phyloP scores from a whole-genome alignment of 2,888 invertebrate genomes.

The Drosophila nigricruria region DNA sequence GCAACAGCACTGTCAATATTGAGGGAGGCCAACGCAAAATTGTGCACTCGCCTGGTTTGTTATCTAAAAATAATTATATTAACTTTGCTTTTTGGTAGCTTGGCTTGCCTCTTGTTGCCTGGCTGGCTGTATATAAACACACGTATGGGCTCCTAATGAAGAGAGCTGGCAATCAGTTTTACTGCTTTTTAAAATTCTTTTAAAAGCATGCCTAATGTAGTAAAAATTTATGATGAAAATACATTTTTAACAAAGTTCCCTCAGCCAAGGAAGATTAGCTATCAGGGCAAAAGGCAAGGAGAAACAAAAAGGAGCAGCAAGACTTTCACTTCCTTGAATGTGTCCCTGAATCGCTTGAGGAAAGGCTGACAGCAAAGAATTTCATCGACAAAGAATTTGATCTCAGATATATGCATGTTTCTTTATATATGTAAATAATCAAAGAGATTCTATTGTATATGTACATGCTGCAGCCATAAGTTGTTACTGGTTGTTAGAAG shows the following conservation, averaged over 20 bases:
- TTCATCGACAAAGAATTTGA: conserved; percentile 70
- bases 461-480: background rate
- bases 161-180: conserved; percentile 3
- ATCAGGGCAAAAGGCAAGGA: conserved; percentile 18
- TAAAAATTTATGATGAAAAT: background rate
- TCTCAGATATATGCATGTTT: conserved; percentile 21
- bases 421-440: background rate
- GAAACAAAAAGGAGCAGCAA: conserved; percentile 10
- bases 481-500: too few species aligned
- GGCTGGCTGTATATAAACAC: conserved; percentile 3
- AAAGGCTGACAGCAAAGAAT: conserved; percentile 38
- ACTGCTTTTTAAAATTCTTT: conserved; percentile 36
- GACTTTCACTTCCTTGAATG: conserved; percentile 23
- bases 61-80: conserved; percentile 81
- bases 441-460: background rate
- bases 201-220: conserved; percentile 21
- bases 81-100: conserved; percentile 75
- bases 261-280: conserved; percentile 9
- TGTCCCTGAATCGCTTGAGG: conserved; percentile 29
- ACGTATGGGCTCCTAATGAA: background rate
- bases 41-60: conserved; percentile 80
- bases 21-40: conserved; percentile 49
- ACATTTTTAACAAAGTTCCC: background rate
- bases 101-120: conserved; percentile 34
- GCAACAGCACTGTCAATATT: conserved; percentile 38